Evolutionary conservation across 1,140 invertebrate species (phyloP).

Genomic region (Rhyzopertha dominica): DNA sequence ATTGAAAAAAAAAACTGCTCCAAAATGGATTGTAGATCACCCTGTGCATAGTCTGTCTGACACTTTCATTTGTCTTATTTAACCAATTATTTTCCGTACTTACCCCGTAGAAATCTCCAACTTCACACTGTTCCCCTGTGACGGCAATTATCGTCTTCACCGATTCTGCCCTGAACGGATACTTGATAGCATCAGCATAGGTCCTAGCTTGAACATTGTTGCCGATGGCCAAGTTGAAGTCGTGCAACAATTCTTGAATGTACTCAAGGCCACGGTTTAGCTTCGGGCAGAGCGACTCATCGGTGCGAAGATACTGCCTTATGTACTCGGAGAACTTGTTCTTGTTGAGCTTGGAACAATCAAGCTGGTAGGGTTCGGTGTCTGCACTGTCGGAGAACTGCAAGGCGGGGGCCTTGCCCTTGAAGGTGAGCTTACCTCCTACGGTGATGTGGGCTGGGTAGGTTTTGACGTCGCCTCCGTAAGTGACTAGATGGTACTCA

Average conservation of each 20-base stretch:
- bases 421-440: constrained; percentile 52
- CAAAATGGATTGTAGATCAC: too few relatives aligned
- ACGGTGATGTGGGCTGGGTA: constrained; percentile 54
- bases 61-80: too few relatives aligned
- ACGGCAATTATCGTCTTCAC: constrained; percentile 55
- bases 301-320: too few relatives aligned
- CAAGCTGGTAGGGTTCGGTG: constrained; percentile 17
- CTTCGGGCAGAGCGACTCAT: too few relatives aligned
- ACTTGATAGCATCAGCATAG: constrained; percentile 52
- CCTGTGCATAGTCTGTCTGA: too few relatives aligned
- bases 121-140: constrained; percentile 30
- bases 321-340: too few relatives aligned
- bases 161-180: constrained; percentile 58
- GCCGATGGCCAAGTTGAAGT: constrained; percentile 27
- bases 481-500: constrained; percentile 54
- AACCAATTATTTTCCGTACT: constrained; percentile 12
- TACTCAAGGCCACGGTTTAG: too few relatives aligned
- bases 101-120: constrained; percentile 28
- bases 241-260: too few relatives aligned
- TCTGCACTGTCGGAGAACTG: constrained; percentile 49
- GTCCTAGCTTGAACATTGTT: constrained; percentile 46
- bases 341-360: too few relatives aligned
- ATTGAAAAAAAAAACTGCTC: too few relatives aligned
- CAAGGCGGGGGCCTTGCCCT: constrained; percentile 51
- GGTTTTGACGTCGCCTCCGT: constrained; percentile 49